A percentile compares a stretch with the other conserved stretches of the same genome.
Conservation (phyloP, 2,113 vertebrate genomes). For the Lepidothrix coronata region DNA sequence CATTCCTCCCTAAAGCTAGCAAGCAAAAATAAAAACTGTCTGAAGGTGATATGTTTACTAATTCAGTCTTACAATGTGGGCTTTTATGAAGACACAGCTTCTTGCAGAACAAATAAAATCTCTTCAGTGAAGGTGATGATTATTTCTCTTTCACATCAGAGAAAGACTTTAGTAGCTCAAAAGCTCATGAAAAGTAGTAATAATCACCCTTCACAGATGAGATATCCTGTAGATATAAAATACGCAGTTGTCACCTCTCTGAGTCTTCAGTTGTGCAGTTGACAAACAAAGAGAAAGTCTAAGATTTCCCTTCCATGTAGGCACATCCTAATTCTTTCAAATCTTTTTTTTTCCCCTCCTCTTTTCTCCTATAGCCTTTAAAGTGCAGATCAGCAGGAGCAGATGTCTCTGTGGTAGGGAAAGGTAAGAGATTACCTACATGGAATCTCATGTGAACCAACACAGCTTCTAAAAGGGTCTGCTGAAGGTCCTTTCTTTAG, state of each 20-base stretch:
- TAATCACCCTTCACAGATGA: conserved; percentile 4
- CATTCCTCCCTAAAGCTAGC: neutral
- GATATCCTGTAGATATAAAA: neutral
- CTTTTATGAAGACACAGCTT: neutral
- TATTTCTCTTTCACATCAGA: conserved; percentile 46
- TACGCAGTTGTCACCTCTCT: neutral
- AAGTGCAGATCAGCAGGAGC: neutral
- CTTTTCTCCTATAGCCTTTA: neutral
- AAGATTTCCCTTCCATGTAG: neutral
- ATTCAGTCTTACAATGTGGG: neutral
- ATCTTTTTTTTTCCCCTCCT: neutral
- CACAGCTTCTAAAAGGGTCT: neutral
- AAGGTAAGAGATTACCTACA: neutral
- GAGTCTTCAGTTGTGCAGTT: neutral
- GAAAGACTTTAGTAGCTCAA: conserved; percentile 17
- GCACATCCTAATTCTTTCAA: neutral
- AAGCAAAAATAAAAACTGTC: neutral
- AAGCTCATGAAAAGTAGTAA: neutral
- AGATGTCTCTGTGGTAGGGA: neutral
- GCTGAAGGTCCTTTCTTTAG: neutral
- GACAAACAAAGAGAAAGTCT: conserved; percentile 16
- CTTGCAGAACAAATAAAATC: conserved; percentile 30
- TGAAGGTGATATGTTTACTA: neutral
- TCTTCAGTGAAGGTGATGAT: conserved; percentile 14
- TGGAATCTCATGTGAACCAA: neutral